phyloP scores from a whole-genome alignment of 1,140 invertebrate species.

The Eurosta solidaginis region DNA sequence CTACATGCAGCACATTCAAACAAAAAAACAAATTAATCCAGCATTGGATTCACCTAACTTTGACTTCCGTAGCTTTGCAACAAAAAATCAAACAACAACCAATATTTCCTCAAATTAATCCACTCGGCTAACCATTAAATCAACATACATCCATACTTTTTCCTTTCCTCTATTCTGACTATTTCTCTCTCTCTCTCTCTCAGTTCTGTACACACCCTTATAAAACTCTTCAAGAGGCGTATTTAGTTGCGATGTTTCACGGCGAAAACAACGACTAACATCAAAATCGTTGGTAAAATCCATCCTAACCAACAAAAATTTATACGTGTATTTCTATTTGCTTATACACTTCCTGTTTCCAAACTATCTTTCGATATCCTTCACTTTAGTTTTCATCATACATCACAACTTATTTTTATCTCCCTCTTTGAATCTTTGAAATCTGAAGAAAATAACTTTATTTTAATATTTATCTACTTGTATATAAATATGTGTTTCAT shows the following conservation, averaged over 20 bases:
- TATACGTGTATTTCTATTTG: background rate
- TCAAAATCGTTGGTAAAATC: background rate
- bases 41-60: background rate
- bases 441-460: no score
- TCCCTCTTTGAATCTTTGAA: background rate
- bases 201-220: background rate
- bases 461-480: no score
- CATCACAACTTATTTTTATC: background rate
- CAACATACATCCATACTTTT: background rate
- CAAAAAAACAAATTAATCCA: background rate
- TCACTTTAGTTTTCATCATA: conserved; percentile 2
- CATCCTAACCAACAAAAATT: conserved; percentile 3
- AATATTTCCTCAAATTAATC: background rate
- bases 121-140: background rate
- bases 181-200: background rate
- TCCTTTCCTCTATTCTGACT: background rate
- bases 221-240: background rate
- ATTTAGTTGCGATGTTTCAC: background rate
- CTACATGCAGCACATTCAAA: background rate
- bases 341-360: conserved; percentile 1
- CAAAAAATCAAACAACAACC: background rate
- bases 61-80: background rate
- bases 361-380: background rate
- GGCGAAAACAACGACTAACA: background rate
- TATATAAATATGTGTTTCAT: no score